Base-by-base conservation (phyloP, 2,797 vertebrate species). In the Mormyrops boulengeri region DNA sequence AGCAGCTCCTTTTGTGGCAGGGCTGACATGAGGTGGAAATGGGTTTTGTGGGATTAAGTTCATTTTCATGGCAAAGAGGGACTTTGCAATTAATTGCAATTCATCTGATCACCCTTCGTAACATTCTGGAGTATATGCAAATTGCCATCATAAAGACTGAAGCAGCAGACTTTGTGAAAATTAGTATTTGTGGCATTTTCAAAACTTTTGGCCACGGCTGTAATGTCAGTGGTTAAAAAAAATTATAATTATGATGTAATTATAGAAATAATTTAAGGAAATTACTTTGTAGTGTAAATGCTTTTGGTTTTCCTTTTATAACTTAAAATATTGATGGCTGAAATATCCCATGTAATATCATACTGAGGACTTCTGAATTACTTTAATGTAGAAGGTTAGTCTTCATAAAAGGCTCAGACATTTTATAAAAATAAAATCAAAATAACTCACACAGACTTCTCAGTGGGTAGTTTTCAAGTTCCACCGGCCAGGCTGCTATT, bases 241-340 rank as follows among this genome's bases (percentile, higher is more conserved):
- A 41, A 77, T 80, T 47, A 47, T 82, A 82, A 82, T 82, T 82
- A 47, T 82, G 77, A 82, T 82, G n/a, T 53, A 86, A 86, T 60
- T 87, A 34, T 38, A 41, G 30, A 19, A 87, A 87, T 87, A 38
- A 87, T 60, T 87, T 60, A 87, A 57, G 30, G 14, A 87, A 87
- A 87, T 38, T 26, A 85, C 84, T 82, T 82, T 82, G 77, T 82
- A 82, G 77, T 82, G 77, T 82, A 82, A 82, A 82, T 82, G 84
- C 49, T 53, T 85, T 85, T 12, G 84, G 49, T 85, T 85, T 30
- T 50, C 47, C 22, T 52, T 50, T 85, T 30, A 87, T 52, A 86
- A 82, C 41, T 82, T 82, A 44, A 82, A 82, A 82, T 85, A 85
- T 22, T 53, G 9, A 85, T 52, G 84, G 22, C 49, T 85, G 84